Evolutionary conservation across 1,140 invertebrate species (phyloP), one percentile per base, ranked within the genome.

Genomic region (Cyclargus thomasi): DNA sequence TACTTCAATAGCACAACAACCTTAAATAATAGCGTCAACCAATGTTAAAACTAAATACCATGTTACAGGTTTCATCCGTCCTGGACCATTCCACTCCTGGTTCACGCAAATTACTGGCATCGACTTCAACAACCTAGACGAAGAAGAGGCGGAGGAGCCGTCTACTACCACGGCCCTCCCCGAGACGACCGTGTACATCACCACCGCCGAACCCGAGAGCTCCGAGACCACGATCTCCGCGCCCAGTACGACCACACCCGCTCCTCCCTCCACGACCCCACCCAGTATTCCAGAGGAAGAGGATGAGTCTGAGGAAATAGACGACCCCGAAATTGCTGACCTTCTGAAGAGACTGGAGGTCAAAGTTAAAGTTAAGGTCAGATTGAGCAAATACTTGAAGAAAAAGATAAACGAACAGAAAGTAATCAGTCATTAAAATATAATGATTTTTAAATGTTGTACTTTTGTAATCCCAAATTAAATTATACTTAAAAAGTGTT

Each of bases 311-410:
- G 77, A 79, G 11, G 77, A 82, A 35, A 71, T 74, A 0, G 73
- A 79, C 57, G 82, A 82, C 35, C 70, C 76, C 16, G 83, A 85
- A 62, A 59, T 84, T 4, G 68, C 73, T 6, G 75, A 85, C 17
- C 64, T 88, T 1, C 65, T 82, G 7, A 88, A 88, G 65, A 83
- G 77, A 63, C 67, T 88, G 29, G 77, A 86, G 72, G 77, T 88
- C 0, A 75, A 81, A 69, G 81, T 88, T 53, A 86, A 83, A 67
- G 85, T 88, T 14, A 81, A 76, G 65, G 85, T 88, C 35, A 79
- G 71, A n/a, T 36, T 87, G 39, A 80, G 75, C 62, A 84, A 87
- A 63, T 78, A 67, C 29, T 76, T 66, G 14, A 77, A 75, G 57
- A 77, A 77, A 63, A 73, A 74, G 16, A 63, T 71, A 23, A 4